These are phyloP conservation scores for Morus bassanus DNA, from an alignment of 2,797 vertebrate species.

Conservation along the genomic window DNA sequence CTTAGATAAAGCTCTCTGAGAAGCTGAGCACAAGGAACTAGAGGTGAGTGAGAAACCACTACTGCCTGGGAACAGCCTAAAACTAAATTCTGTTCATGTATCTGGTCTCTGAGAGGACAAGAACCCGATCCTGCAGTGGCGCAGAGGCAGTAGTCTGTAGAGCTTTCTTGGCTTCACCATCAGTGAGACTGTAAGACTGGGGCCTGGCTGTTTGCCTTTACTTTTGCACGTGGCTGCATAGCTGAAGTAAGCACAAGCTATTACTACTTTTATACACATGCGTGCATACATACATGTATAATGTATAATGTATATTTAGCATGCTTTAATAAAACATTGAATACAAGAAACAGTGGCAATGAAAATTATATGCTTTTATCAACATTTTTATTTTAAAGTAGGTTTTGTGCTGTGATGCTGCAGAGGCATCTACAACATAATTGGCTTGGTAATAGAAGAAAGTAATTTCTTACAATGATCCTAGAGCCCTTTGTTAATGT, in stretches of 20 bases:
- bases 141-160: background rate
- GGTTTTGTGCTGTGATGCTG: background rate
- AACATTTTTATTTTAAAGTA: constrained; percentile 31
- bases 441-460: constrained; percentile 46
- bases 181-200: too few relatives aligned
- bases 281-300: background rate
- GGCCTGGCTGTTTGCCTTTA: constrained; percentile 1
- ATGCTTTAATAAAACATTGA: background rate
- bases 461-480: constrained; percentile 64
- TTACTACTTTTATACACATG: background rate
- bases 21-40: background rate
- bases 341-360: constrained; percentile 39
- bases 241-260: background rate
- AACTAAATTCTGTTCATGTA: background rate
- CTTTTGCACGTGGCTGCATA: background rate
- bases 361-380: constrained; percentile 34
- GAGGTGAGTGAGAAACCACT: background rate
- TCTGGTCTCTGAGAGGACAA: background rate
- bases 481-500: constrained; percentile 67
- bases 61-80: background rate
- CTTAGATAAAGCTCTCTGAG: accelerated
- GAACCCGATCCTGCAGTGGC: background rate
- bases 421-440: constrained; percentile 29
- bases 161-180: background rate
- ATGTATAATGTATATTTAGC: background rate